Evolutionary conservation across 2,888 invertebrate species (phyloP), one percentile per base, ranked within the genome.

Genomic region (Galeopsomyia nigrocyanea): DNA sequence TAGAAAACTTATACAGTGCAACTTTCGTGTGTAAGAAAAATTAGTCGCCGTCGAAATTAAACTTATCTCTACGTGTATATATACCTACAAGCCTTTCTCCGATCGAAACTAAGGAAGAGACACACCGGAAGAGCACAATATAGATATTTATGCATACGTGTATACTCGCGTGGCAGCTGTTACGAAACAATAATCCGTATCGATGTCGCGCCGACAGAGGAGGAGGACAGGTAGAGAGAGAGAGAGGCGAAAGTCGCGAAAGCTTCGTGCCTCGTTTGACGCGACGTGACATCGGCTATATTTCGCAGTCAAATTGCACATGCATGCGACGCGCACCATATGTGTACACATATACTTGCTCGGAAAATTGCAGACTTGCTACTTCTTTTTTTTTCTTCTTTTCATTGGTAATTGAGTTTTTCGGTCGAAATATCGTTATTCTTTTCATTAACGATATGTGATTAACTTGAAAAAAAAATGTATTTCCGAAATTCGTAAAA

Each of bases 101-200:
- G 7, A 39, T 39, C 7, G 13, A 39, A 39, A 7, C 2, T 7
- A 7, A 7, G 13, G 39, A 39, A 39, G 13, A 39, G 7, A 10
- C 46, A 16, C 55, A 60, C 61, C 69, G 56, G 60, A 70, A 62
- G 67, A 74, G 68, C 65, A 53, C 31, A 64, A n/a, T n/a, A n/a
- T n/a, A 64, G 53, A 66, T 22, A 64, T 47, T 67, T 21, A 67
- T 16, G 60, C 39, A 10, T 10, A 10, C 39, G 55, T 61, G 26
- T 26, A 3, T 26, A 5, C 26, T 26, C 26, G 16, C 58, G 19
- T 47, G 49, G 46, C 50, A 39, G 13, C 26, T 26, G 26, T 77
- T 74, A 69, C 63, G 75, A 75, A 73, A 77, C 71, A 74, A 74
- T 75, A 77, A 76, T 71, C 73, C 77, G 72, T 76, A 73, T 75